Evolutionary conservation across 2,113 vertebrate genomes (phyloP), one percentile per base, ranked within the genome.

Genomic region (Vanacampus margaritifer): DNA sequence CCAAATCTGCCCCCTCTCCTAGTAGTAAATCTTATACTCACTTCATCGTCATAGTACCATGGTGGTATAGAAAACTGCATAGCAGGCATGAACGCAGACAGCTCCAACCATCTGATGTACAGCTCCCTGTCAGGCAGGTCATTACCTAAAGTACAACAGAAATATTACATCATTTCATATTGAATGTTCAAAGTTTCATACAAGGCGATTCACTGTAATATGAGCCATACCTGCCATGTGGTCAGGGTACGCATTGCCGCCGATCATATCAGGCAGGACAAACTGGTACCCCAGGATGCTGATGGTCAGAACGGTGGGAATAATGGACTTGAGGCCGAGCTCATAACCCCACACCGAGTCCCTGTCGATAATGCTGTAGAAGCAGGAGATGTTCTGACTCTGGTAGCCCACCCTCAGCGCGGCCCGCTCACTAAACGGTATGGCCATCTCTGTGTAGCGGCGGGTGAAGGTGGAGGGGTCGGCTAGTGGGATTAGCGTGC

Each of bases 11-110:
- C 2, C 28, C 28, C 28, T n/a, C n/a, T n/a, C 28, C 28, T 32
- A 32, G 28, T 32, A 32, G 28, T 32, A 32, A 32, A 32, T 36
- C 9, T 39, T 26, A 4, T 28, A 26, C 76, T 84, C 61, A 90
- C 89, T 71, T 96, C 93, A 1, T 86, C 79, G 60, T 96, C 95
- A 0, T 96, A 99, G 11, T 89, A 89, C 96, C 97, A 99, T 0
- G 97, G 97, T 0, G 96, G 97, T 43, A 98, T 91, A 11, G 97
- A 96, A 76, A 98, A 98, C 89, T 98, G 94, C 97, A 99, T 96
- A 51, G 95, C 94, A 0, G 96, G 96, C 95, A 99, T 95, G 89
- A 98, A 99, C 23, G 97, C 95, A 0, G 95, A 95, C 58, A 99
- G 88, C 85, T 98, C 96, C 83, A 98, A 86, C 97, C 97, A 99